Percentiles rank a stretch among this genome's conserved stretches.
These are phyloP conservation scores for Rhogogaster chlorosoma DNA, from an alignment of 2,888 invertebrate species.

Conservation along the genomic window DNA sequence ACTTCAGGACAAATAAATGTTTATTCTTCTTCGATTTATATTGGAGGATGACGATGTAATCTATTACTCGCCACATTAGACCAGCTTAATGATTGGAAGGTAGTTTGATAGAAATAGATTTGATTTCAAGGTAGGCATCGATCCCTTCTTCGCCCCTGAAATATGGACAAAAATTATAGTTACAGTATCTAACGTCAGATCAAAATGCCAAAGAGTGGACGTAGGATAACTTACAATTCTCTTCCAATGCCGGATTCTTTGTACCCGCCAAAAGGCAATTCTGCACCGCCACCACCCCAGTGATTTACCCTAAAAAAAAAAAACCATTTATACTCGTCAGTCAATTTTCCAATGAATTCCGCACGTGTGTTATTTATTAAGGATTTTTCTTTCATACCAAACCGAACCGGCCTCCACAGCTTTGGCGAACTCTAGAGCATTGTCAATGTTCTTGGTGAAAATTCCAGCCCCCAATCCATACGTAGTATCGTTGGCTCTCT, in stretches of 20 bases:
- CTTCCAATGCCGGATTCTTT: conserved; percentile 92
- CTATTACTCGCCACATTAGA: background rate
- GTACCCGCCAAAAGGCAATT: conserved; percentile 92
- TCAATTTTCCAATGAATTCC: background rate
- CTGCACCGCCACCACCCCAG: conserved; percentile 83
- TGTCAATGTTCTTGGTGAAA: conserved; percentile 89
- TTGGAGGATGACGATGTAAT: too few species aligned
- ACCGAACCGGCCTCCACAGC: conserved; percentile 89
- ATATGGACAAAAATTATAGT: conserved; percentile 60
- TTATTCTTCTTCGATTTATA: background rate
- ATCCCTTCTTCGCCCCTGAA: conserved; percentile 87
- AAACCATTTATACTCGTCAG: background rate
- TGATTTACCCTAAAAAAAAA: conserved; percentile 84
- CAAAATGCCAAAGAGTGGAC: background rate
- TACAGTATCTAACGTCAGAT: background rate
- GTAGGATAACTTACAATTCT: conserved; percentile 77
- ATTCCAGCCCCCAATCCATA: conserved; percentile 93
- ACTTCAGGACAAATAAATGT: background rate
- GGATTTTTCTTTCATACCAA: conserved; percentile 79
- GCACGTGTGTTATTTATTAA: background rate
- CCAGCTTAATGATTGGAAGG: conserved; percentile 54
- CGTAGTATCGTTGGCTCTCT: conserved; percentile 88
- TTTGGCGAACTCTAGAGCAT: conserved; percentile 87
- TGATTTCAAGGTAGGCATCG: conserved; percentile 87
- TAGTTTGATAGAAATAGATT: conserved; percentile 84